Evolutionary conservation across 2,797 vertebrate species (phyloP).

Genomic region (Liasis olivaceus): DNA sequence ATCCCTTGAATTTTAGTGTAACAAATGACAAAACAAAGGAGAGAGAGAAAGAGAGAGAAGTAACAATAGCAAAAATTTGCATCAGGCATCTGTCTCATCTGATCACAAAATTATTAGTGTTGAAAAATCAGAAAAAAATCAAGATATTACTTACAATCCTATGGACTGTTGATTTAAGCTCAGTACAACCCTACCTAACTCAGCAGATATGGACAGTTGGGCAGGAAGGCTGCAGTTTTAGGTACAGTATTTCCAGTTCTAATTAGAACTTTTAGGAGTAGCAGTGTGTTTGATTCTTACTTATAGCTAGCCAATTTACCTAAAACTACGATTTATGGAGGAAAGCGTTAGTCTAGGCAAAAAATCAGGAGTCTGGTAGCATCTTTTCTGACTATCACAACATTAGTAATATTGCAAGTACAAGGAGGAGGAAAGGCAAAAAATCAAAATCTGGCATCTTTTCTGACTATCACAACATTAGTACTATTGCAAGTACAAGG

Average conservation of each 20-base stretch:
- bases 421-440: background rate
- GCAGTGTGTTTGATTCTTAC: background rate
- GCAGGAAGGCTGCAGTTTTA: background rate
- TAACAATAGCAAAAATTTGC: background rate
- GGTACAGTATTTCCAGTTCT: background rate
- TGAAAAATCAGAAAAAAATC: background rate
- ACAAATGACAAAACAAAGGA: background rate
- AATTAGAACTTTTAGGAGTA: background rate
- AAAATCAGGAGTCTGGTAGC: background rate
- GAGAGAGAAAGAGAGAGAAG: background rate
- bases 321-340: background rate
- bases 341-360: background rate
- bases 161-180: background rate
- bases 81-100: background rate
- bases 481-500: too few species aligned
- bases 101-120: background rate
- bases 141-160: background rate
- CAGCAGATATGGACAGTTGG: background rate
- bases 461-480: too few species aligned
- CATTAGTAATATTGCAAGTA: background rate
- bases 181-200: background rate
- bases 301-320: background rate
- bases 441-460: too few species aligned
- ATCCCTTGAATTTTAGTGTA: background rate
- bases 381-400: background rate